A percentile compares a stretch with the other conserved stretches of the same genome.
phyloP scores from a whole-genome alignment of 2,113 vertebrate genomes.

The Ibidorhyncha struthersii region DNA sequence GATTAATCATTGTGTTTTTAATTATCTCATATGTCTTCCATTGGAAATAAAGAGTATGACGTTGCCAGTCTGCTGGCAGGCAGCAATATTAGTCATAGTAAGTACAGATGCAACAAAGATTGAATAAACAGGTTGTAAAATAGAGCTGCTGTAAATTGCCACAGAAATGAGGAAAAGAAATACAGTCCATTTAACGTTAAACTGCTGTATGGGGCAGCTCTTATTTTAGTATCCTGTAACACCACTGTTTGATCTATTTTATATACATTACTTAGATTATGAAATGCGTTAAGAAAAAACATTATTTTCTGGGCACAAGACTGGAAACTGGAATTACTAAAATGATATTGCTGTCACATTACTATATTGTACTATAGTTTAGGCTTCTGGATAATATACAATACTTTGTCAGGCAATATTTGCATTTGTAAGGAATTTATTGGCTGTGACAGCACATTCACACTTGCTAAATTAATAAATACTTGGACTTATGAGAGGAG shows the following conservation, averaged over 20 bases:
- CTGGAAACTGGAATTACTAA: neutral
- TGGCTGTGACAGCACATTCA: neutral
- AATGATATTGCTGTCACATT: neutral
- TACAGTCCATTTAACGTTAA: neutral
- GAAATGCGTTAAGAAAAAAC: neutral
- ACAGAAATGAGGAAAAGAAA: neutral
- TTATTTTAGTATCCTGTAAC: neutral
- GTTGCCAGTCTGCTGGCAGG: conserved; percentile 21
- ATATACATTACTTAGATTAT: neutral
- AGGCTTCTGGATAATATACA: neutral
- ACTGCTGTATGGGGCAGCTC: neutral
- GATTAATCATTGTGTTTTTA: conserved; percentile 14
- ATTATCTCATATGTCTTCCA: conserved; percentile 25
- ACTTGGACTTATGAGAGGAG: neutral
- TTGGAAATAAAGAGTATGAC: conserved; percentile 36
- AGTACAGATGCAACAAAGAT: conserved; percentile 55
- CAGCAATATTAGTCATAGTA: conserved; percentile 36
- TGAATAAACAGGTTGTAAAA: conserved; percentile 11
- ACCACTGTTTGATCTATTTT: conserved; percentile 46
- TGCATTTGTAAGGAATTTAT: neutral
- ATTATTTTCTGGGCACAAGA: neutral
- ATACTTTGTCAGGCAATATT: neutral
- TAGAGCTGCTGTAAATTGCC: neutral
- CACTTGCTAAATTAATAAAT: neutral
- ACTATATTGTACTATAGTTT: neutral